Evolutionary conservation across 2,797 vertebrate genomes (phyloP).

Genomic region (Microchirus variegatus): DNA sequence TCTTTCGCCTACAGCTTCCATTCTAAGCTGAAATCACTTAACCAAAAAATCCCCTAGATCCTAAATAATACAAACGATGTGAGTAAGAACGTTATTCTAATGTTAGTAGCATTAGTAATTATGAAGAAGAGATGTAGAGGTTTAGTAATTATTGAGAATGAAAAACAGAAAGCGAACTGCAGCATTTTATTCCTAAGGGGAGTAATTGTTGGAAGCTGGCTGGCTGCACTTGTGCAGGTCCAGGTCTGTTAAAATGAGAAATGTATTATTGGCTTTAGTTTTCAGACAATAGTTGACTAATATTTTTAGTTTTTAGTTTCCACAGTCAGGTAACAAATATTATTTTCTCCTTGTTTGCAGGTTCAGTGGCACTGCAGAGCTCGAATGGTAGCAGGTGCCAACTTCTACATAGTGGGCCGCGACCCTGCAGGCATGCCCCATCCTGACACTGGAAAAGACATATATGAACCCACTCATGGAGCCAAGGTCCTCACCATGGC

Average conservation of each 20-base stretch:
- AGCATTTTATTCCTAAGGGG: constrained; percentile 4
- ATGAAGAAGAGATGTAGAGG: constrained; percentile 19
- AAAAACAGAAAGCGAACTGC: constrained; percentile 15
- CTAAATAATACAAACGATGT: constrained; percentile 16
- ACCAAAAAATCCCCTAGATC: constrained; percentile 10
- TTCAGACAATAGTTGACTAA: background rate
- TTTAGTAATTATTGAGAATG: constrained; percentile 34
- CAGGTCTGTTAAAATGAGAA: background rate
- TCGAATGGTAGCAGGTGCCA: constrained; percentile 97
- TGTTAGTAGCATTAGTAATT: constrained; percentile 23
- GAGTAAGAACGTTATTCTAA: constrained; percentile 9
- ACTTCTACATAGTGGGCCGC: constrained; percentile 98
- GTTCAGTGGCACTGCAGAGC: constrained; percentile 99
- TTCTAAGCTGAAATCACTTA: constrained; percentile 1
- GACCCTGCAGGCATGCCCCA: constrained; percentile 98
- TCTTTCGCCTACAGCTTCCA: constrained; percentile 1
- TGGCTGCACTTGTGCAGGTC: constrained; percentile 9
- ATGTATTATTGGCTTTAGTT: background rate
- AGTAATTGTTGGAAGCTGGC: constrained; percentile 13
- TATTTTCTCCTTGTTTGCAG: constrained; percentile 67
- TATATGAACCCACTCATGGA: constrained; percentile 95
- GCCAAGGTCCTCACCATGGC: constrained; percentile 99
- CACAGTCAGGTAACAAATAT: background rate
- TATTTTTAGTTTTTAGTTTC: background rate
- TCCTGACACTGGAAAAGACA: constrained; percentile 92